Percentiles rank a stretch among this genome's conserved stretches.
phyloP scores from a whole-genome alignment of 1,140 invertebrate genomes.

The Drosophila suzukii region DNA sequence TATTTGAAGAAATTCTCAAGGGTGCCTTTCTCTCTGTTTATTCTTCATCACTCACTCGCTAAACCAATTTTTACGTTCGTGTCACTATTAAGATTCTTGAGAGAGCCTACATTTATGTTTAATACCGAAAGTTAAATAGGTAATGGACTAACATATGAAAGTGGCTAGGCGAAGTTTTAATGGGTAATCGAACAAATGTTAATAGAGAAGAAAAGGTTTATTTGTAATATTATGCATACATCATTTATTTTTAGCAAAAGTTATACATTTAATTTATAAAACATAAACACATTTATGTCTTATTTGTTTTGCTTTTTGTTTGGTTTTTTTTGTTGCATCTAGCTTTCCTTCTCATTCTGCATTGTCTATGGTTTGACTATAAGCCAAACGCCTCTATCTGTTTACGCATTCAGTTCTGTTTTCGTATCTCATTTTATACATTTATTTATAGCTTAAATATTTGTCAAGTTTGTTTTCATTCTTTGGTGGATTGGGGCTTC shows the following conservation, averaged over 20 bases:
- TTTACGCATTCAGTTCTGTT: conserved; percentile 71
- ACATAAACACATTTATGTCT: conserved; percentile 65
- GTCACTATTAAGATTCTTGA: conserved; percentile 9
- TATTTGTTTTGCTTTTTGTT: conserved; percentile 31
- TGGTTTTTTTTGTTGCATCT: conserved; percentile 12
- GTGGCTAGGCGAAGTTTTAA: conserved; percentile 8
- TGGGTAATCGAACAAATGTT: conserved; percentile 32
- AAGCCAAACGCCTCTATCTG: conserved; percentile 41
- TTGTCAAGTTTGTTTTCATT: conserved; percentile 54
- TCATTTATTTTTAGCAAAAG: conserved; percentile 67
- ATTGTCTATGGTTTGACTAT: conserved; percentile 40
- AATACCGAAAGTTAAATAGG: conserved; percentile 17
- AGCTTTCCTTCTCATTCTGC: conserved; percentile 20
- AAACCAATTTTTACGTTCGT: conserved; percentile 5
- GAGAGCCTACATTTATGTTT: conserved; percentile 7
- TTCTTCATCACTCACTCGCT: conserved; percentile 4
- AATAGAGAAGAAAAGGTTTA: conserved; percentile 35
- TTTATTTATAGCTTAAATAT: conserved; percentile 67
- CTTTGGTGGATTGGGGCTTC: conserved; percentile 57
- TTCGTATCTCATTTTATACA: conserved; percentile 48
- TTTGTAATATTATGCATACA: conserved; percentile 63
- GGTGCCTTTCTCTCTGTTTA: conserved; percentile 21
- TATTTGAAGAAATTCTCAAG: conserved; percentile 79
- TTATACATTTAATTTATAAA: conserved; percentile 58
- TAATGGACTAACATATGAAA: conserved; percentile 22